phyloP scores from a whole-genome alignment of 2,797 vertebrate genomes.

The Platyrinchus mystaceus region DNA sequence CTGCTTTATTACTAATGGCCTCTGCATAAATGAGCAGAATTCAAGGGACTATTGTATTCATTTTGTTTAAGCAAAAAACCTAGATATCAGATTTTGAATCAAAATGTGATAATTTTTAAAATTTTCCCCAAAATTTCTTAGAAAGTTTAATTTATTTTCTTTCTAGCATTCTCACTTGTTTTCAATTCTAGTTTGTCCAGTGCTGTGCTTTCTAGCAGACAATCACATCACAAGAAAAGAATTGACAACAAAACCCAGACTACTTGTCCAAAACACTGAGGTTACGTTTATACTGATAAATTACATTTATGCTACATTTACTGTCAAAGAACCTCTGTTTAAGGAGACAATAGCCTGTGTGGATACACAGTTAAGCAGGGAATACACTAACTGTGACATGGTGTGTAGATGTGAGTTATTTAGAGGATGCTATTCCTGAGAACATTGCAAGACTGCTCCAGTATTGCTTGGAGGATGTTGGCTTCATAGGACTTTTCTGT shows the following conservation, averaged over 20 bases:
- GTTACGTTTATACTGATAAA: neutral
- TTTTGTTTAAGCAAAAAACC: neutral
- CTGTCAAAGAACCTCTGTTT: neutral
- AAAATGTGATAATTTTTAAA: neutral
- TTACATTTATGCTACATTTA: neutral
- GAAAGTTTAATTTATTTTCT: neutral
- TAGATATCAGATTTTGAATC: neutral
- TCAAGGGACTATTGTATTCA: neutral
- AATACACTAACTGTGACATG: neutral
- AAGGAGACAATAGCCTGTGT: neutral
- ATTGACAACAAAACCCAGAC: neutral
- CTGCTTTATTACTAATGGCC: neutral
- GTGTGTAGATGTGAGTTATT: neutral
- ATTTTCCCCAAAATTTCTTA: neutral
- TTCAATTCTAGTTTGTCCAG: neutral
- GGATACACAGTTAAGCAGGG: neutral
- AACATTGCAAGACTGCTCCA: neutral
- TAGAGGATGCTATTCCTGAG: neutral
- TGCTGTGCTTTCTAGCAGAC: neutral
- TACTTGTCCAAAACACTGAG: neutral
- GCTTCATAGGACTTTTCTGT: neutral
- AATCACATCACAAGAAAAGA: neutral
- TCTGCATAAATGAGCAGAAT: neutral
- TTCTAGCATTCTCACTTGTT: neutral
- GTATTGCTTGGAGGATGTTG: neutral